A percentile compares a stretch with the other conserved stretches of the same genome.
Evolutionary conservation across 2,888 invertebrate species (phyloP).

Genomic region (Heliconius cydno): DNA sequence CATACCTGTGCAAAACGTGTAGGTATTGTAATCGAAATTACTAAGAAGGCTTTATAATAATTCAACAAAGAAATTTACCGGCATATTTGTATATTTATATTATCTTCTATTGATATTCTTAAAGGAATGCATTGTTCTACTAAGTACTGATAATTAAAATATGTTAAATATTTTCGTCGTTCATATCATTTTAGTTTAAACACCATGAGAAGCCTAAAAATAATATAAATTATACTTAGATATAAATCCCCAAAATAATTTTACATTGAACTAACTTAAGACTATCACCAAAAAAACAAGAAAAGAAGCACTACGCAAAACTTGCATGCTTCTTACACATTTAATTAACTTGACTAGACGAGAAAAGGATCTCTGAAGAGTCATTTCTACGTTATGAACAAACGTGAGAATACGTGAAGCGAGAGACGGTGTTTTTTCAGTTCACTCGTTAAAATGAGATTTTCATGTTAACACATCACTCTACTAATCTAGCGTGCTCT

Average conservation of each 20-base stretch:
- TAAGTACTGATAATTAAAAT: too few species aligned
- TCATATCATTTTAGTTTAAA: too few species aligned
- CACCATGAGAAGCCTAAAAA: not conserved
- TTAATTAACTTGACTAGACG: conserved; percentile 68
- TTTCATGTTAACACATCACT: conserved; percentile 38
- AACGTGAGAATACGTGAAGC: conserved; percentile 63
- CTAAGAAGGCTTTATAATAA: not conserved
- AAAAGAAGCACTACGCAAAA: conserved; percentile 61
- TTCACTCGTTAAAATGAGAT: conserved; percentile 45
- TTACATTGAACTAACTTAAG: not conserved
- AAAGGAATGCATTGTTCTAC: too few species aligned
- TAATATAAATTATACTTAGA: not conserved
- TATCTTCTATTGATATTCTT: not conserved
- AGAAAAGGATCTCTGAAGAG: conserved; percentile 54
- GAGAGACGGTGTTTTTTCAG: conserved; percentile 48
- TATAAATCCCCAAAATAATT: not conserved
- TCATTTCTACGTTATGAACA: conserved; percentile 63
- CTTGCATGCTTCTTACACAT: conserved; percentile 55
- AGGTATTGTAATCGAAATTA: not conserved
- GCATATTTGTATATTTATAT: not conserved
- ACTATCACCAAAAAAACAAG: conserved; percentile 16
- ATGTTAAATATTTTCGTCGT: too few species aligned
- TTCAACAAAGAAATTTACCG: not conserved
- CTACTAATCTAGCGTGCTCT: conserved; percentile 35
- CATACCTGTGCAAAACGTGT: not conserved